phyloP scores from a whole-genome alignment of 1,140 invertebrate genomes.

The Pseudomyrmex dendroicus region DNA sequence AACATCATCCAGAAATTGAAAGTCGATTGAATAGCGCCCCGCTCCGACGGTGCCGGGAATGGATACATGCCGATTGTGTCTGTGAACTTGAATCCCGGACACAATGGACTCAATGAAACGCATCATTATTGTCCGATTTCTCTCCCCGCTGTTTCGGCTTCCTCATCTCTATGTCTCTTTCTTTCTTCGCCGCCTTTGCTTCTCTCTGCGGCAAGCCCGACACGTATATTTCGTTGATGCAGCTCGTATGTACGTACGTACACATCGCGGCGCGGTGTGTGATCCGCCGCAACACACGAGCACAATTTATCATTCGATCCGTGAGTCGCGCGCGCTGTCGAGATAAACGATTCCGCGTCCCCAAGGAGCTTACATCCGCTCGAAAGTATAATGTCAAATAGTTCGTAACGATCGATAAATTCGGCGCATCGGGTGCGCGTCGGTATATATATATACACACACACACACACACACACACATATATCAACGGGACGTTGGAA shows the following conservation, averaged over 20 bases:
- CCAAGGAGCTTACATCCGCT: slow-evolving; percentile 65
- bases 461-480: too few species aligned
- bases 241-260: not conserved
- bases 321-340: slow-evolving; percentile 44
- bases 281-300: slow-evolving; percentile 19
- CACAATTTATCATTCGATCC: slow-evolving; percentile 60
- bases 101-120: slow-evolving; percentile 78
- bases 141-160: slow-evolving; percentile 44
- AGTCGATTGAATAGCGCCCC: slow-evolving; percentile 74
- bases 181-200: not conserved
- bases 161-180: slow-evolving; percentile 41
- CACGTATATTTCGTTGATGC: not conserved
- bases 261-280: too few species aligned
- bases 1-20: slow-evolving; percentile 74
- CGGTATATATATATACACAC: too few species aligned
- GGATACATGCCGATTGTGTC: slow-evolving; percentile 72
- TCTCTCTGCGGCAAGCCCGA: not conserved
- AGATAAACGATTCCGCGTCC: slow-evolving; percentile 67
- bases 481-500: not conserved
- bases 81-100: slow-evolving; percentile 75
- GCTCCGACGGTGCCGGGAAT: slow-evolving; percentile 55
- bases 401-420: slow-evolving; percentile 64
- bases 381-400: slow-evolving; percentile 62
- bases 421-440: slow-evolving; percentile 5
- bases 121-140: slow-evolving; percentile 75